Percentiles rank a stretch among this genome's conserved stretches.
Conservation (phyloP, 2,888 invertebrate genomes). For the Patella caerulea region DNA sequence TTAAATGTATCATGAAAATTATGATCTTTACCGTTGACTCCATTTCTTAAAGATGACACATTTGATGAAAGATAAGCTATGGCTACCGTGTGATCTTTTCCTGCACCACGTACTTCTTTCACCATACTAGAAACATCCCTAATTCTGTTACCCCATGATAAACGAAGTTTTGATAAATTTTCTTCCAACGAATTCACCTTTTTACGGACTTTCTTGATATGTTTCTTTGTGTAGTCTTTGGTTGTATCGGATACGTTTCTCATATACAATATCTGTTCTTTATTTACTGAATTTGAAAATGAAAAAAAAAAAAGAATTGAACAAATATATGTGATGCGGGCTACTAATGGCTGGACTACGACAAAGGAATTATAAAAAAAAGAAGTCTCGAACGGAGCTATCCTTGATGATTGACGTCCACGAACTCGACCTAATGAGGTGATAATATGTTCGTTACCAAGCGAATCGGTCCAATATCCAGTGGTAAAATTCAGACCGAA, state of each 20-base stretch:
- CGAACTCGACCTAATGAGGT: no score
- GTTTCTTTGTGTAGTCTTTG: background rate
- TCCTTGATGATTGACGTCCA: no score
- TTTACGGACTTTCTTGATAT: background rate
- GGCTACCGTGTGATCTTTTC: background rate
- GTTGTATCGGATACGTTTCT: background rate
- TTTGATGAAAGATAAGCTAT: background rate
- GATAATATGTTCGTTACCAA: no score
- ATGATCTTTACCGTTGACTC: background rate
- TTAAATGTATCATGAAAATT: no score
- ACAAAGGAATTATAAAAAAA: no score
- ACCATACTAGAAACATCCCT: background rate
- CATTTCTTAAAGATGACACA: background rate
- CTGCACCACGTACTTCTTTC: background rate
- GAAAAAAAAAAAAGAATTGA: no score
- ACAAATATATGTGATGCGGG: no score
- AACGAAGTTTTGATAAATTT: background rate
- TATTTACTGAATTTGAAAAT: background rate
- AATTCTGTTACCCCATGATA: background rate
- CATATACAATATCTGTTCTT: background rate
- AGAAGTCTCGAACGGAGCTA: no score
- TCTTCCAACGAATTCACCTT: background rate
- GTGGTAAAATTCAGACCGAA: no score
- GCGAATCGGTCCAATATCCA: no score
- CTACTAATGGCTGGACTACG: no score